phyloP scores from a whole-genome alignment of 1,140 invertebrate species.

The Eriosoma lanigerum region DNA sequence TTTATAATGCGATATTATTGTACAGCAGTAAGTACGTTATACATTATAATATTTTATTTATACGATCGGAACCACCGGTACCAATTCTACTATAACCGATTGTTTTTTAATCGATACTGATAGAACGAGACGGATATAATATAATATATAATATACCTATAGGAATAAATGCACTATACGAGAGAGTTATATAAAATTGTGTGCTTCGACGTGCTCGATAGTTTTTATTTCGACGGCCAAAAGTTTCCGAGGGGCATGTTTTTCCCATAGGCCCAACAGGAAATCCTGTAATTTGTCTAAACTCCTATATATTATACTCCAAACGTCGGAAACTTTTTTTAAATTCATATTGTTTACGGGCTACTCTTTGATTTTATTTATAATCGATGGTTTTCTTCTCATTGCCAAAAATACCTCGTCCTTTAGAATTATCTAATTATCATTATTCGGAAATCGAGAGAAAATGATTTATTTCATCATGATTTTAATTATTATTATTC shows the following conservation, averaged over 20 bases:
- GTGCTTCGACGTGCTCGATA: neutral
- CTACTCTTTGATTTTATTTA: neutral
- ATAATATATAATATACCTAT: no score
- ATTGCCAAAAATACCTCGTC: neutral
- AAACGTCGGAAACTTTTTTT: neutral
- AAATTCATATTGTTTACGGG: neutral
- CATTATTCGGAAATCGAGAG: no score
- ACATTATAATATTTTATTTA: neutral
- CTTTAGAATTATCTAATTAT: no score
- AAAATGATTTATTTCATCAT: no score
- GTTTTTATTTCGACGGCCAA: neutral
- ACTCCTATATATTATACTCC: no score
- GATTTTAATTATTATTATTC: no score
- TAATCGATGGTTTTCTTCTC: neutral
- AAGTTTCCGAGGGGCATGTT: neutral
- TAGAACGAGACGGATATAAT: neutral
- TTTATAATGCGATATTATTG: no score
- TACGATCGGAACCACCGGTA: neutral
- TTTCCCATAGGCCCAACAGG: neutral
- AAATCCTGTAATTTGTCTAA: conserved; percentile 2
- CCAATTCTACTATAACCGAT: neutral
- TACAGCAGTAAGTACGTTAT: no score
- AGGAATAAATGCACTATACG: neutral
- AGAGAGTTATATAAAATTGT: neutral
- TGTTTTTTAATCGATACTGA: neutral